Evolutionary conservation across 1,140 invertebrate species (phyloP), one percentile per base, ranked within the genome.

Genomic region (Apis dorsata): DNA sequence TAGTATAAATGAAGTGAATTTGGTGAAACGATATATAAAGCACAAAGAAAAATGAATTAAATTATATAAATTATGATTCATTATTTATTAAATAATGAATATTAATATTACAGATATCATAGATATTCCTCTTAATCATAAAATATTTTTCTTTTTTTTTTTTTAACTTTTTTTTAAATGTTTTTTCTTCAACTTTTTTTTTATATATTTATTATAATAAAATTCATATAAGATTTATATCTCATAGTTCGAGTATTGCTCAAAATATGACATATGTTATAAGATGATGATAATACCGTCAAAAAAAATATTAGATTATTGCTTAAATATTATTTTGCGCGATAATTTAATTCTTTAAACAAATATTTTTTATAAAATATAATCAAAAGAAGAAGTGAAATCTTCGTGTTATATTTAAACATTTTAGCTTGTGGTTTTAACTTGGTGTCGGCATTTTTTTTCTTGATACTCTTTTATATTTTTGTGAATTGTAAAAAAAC

Each of bases 371-470:
- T 21, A 49, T 11, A 60, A 17, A 15, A 60, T 21, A 49, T 49
- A 19, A 21, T 21, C 2, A 12, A 44, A 49, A 34, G 12, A 8
- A 57, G 1, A 9, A 44, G 19, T 1, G 13, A 34, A 68, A n/a
- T 24, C 13, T 78, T 60, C 15, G 51, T 34, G 65, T n/a, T 24
- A n/a, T 59, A 55, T 73, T 15, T 55, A 59, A 10, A 34, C n/a
- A 34, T 62, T 55, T 55, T 57, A 69, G 53, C 65, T 86, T 75
- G 85, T 66, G 72, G 76, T 81, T 55, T 34, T 65, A 77, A 80
- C 59, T 79, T 79, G 78, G 82, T 84, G 77, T 87, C 62, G 66
- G 65, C 78, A 59, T 84, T 86, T 63, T 74, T 44, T 62, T 34
- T 63, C 60, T 81, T 65, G 51, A 76, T 55, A 28, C 74, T 74